Percentiles rank a stretch among this genome's conserved stretches.
Conservation (phyloP, 2,113 vertebrate genomes). For the Oceanites oceanicus region DNA sequence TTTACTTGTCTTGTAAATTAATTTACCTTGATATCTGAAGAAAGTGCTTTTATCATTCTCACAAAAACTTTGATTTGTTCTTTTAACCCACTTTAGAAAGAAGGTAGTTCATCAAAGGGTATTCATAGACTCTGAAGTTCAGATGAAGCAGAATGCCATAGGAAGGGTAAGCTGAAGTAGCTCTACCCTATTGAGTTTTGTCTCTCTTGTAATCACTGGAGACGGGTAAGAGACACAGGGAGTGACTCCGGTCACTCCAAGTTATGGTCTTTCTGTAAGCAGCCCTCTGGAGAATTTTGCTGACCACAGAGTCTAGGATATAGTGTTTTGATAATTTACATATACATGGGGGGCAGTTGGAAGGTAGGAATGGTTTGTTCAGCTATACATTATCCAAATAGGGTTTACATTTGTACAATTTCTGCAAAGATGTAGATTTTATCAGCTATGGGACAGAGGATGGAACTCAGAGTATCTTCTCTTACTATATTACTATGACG, state of each 20-base stretch:
- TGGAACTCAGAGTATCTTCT: background rate
- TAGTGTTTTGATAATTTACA: background rate
- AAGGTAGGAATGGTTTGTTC: background rate
- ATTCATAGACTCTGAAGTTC: background rate
- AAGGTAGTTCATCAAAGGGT: background rate
- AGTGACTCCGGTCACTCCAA: background rate
- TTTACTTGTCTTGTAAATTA: background rate
- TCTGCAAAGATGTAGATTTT: background rate
- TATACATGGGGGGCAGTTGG: background rate
- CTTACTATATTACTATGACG: background rate
- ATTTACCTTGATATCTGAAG: background rate
- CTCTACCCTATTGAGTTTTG: background rate
- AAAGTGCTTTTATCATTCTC: background rate
- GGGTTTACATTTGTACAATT: background rate
- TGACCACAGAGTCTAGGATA: background rate
- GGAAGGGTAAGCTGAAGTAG: background rate
- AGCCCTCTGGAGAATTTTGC: background rate
- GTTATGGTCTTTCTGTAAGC: background rate
- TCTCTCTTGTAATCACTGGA: background rate
- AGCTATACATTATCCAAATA: background rate
- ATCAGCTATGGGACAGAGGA: background rate
- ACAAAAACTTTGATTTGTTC: background rate
- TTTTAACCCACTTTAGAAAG: background rate
- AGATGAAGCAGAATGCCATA: background rate
- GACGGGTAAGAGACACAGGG: background rate